Conservation (phyloP, 2,797 vertebrate genomes). For the Lacerta viridis region DNA sequence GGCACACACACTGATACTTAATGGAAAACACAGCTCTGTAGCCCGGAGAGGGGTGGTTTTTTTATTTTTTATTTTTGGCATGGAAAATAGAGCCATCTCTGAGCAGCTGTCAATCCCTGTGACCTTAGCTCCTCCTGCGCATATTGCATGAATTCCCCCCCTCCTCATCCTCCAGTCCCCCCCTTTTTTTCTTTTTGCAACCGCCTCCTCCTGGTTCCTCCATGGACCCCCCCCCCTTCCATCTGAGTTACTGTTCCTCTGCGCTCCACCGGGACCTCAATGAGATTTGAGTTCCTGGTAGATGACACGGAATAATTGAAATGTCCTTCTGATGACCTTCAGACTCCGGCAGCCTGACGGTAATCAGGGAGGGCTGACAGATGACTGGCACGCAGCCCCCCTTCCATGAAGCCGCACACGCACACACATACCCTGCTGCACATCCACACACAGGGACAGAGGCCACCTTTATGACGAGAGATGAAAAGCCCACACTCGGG, state of each 20-base stretch:
- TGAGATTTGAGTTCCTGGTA: conserved; percentile 68
- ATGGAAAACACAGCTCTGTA: conserved; percentile 68
- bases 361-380: conserved; percentile 54
- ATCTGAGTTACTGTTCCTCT: conserved; percentile 65
- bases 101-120: conserved; percentile 74
- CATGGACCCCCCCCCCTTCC: conserved; percentile 15
- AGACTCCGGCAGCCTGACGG: conserved; percentile 72
- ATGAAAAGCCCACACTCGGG: not conserved
- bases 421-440: not conserved
- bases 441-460: not conserved
- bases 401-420: accelerated
- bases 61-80: conserved; percentile 68
- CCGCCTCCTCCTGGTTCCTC: conserved; percentile 19
- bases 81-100: conserved; percentile 69
- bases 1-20: conserved; percentile 48
- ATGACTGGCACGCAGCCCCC: conserved; percentile 54
- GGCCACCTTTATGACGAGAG: not conserved
- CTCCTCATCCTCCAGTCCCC: not conserved
- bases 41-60: conserved; percentile 71
- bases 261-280: conserved; percentile 70
- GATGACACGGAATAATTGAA: conserved; percentile 80
- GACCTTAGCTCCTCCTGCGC: conserved; percentile 75
- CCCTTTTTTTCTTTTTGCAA: not conserved
- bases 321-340: conserved; percentile 82
- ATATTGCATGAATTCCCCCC: conserved; percentile 25